These are phyloP conservation scores for Glandiceps talaboti DNA, from an alignment of 53 echinoderm and acorn worm species.

Conservation along the genomic window DNA sequence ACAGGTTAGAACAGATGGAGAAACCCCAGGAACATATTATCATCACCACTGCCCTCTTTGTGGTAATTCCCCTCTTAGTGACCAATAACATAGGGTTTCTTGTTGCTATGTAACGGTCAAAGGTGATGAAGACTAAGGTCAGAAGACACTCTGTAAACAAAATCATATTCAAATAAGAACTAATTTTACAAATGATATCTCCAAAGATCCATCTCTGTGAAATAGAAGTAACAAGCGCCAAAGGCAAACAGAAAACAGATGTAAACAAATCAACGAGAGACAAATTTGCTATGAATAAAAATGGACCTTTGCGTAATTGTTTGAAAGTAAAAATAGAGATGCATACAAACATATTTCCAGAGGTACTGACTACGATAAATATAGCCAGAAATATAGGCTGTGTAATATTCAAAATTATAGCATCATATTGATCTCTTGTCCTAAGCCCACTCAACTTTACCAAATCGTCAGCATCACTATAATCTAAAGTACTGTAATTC, in stretches of 20 bases:
- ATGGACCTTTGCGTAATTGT: neutral
- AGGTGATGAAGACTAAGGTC: neutral
- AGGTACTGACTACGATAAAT: neutral
- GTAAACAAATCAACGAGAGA: neutral
- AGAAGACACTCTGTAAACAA: neutral
- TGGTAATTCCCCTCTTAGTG: neutral
- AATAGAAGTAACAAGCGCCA: neutral
- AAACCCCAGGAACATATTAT: neutral
- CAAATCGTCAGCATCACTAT: too few relatives aligned
- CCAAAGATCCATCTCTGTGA: neutral
- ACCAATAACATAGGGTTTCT: neutral
- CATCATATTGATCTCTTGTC: too few relatives aligned
- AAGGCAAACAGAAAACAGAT: neutral
- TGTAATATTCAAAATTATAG: neutral
- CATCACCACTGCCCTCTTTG: neutral
- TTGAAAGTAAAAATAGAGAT: too few relatives aligned
- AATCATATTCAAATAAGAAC: neutral
- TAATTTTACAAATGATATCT: neutral
- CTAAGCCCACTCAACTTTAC: too few relatives aligned
- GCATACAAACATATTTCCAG: neutral
- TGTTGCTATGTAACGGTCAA: neutral
- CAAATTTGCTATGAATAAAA: neutral
- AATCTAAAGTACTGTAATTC: too few relatives aligned
- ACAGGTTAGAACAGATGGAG: neutral
- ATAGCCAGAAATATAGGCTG: neutral